These are phyloP conservation scores for Platypus cylindrus DNA, from an alignment of 2,888 invertebrate genomes.

Conservation along the genomic window DNA sequence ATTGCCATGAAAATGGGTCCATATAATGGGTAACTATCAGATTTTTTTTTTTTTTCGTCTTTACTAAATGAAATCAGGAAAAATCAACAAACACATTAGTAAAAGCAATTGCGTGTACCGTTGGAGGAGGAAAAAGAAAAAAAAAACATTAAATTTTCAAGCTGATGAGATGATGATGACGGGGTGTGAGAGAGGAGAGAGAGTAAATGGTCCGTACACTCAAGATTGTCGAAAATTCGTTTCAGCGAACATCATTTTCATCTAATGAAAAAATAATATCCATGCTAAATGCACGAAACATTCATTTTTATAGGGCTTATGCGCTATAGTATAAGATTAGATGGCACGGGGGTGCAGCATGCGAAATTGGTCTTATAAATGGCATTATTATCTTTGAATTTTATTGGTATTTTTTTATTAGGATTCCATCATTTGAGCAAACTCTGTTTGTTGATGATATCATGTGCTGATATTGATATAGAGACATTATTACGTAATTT, in stretches of 20 bases:
- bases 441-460: too few relatives aligned
- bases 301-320: constrained; percentile 8
- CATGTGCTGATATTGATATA: too few relatives aligned
- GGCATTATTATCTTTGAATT: constrained; percentile 8
- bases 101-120: constrained; percentile 34
- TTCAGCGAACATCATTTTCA: constrained; percentile 9
- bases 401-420: constrained; percentile 2
- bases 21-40: constrained; percentile 1
- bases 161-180: constrained; percentile 32
- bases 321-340: too few relatives aligned
- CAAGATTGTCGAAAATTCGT: constrained; percentile 28
- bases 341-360: constrained; percentile 8
- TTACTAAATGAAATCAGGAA: constrained; percentile 21
- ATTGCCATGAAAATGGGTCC: too few relatives aligned
- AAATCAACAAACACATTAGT: constrained; percentile 31
- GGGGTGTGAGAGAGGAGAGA: too few relatives aligned
- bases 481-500: too few relatives aligned
- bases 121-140: too few relatives aligned
- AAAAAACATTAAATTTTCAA: constrained; percentile 35
- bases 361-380: constrained; percentile 7
- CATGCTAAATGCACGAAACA: constrained; percentile 8
- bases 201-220: constrained; percentile 33
- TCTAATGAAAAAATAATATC: constrained; percentile 27
- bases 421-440: neutral
- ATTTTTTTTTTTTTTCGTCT: constrained; percentile 3